Conservation (phyloP, 2,797 vertebrate genomes). For the Taeniopygia guttata region DNA sequence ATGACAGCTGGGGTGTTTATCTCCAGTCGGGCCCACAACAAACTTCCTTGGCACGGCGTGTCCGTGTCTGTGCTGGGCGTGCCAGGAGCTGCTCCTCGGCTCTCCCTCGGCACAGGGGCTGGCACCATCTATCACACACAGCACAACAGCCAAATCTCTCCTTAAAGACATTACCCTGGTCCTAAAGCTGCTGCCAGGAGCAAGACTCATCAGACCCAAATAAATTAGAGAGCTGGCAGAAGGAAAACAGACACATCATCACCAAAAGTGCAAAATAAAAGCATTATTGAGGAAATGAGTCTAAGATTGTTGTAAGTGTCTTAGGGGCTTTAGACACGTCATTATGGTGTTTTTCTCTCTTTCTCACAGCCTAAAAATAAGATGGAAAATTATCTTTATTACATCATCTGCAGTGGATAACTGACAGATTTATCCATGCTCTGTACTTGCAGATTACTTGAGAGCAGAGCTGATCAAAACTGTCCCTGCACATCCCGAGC, state of each 20-base stretch:
- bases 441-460: neutral
- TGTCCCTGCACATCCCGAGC: neutral
- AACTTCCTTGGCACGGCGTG: neutral
- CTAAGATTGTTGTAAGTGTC: neutral
- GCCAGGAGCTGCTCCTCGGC: neutral
- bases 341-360: neutral
- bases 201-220: neutral
- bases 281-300: neutral
- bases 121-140: neutral
- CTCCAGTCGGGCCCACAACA: neutral
- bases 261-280: neutral
- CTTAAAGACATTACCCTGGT: neutral
- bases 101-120: fast-evolving
- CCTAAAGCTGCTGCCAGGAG: neutral
- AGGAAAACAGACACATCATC: neutral
- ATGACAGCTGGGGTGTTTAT: neutral
- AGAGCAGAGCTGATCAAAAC: neutral
- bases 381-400: neutral
- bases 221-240: neutral
- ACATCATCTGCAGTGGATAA: neutral
- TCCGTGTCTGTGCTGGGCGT: neutral
- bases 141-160: neutral
- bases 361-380: neutral
- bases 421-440: neutral
- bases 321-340: neutral